Base-by-base conservation (phyloP, 2,888 invertebrate genomes). In the Melolontha melolontha region DNA sequence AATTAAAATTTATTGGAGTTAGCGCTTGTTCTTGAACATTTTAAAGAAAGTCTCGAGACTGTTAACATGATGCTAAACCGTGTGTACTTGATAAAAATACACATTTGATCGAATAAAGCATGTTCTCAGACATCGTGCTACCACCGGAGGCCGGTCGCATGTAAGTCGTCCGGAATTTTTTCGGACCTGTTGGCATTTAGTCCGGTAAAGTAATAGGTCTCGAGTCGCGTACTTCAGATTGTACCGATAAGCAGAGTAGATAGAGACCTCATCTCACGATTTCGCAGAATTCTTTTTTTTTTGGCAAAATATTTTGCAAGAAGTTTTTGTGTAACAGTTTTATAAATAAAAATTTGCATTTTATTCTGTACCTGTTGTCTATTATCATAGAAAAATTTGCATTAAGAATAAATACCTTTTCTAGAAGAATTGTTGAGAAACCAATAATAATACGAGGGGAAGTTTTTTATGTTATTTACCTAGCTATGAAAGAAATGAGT, bases 201-300 rank as follows among this genome's bases (percentile, higher is more conserved):
- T 34, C 34, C 34, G 34, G 34, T 34, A 34, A 34, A 34, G 34
- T 34, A 34, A 34, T 34, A 34, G 34, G 34, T 34, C 34, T 34
- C 34, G 29, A 29, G 51, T 52, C 34, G 34, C 34, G 29, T 52
- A 29, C 29, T 34, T 29, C 34, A 52, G 51, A 52, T 52, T 27
- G 51, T 12, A 52, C n/a, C 51, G 51, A 52, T 52, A 52, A 50
- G 29, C 29, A 29, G 14, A 14, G 29, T 52, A 52, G 29, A 52
- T 52, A 52, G n/a, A 52, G 51, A 52, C 34, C 12, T 52, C 51
- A 52, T 52, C 51, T 52, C 51, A 52, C 51, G 51, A 52, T 52
- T 52, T 52, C 51, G 34, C 29, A 27, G 51, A 52, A 29, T 6
- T 34, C 10, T 14, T 5, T 16, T 49, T 49, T 49, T 49, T 49